phyloP scores from a whole-genome alignment of 2,113 vertebrate genomes.

The Genyomyrus donnyi region DNA sequence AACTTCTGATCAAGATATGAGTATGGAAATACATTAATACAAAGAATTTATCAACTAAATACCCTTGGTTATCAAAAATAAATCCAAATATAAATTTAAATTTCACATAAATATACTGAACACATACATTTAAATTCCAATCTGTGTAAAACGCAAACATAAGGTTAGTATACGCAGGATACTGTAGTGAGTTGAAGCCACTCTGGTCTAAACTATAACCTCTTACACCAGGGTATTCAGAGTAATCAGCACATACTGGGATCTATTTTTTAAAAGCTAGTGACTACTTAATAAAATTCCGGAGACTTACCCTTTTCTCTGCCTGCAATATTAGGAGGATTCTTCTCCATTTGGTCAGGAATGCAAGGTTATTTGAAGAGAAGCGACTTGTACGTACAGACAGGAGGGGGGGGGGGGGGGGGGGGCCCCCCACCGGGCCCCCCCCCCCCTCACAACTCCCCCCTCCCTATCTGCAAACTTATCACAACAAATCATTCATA shows the following conservation, averaged over 20 bases:
- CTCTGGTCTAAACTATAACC: neutral
- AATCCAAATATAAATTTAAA: neutral
- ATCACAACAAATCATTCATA: no score
- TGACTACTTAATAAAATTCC: neutral
- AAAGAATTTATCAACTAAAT: neutral
- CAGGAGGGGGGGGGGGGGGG: neutral
- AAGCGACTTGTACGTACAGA: neutral
- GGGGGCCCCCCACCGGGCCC: no score
- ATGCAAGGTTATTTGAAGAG: neutral
- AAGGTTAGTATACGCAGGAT: neutral
- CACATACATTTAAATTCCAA: neutral
- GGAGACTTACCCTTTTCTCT: conserved; percentile 57
- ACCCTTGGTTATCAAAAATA: neutral
- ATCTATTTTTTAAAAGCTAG: neutral
- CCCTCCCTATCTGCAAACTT: no score
- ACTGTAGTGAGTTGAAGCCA: neutral
- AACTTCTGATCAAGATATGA: neutral
- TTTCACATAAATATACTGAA: neutral
- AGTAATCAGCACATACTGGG: neutral
- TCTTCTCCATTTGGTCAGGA: conserved; percentile 41
- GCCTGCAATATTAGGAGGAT: conserved; percentile 57
- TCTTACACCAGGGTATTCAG: neutral
- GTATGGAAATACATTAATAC: neutral
- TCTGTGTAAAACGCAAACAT: neutral
- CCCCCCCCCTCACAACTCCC: no score